A percentile compares a stretch with the other conserved stretches of the same genome.
Conservation (phyloP, 2,888 invertebrate genomes). For the Galerucella pusilla region DNA sequence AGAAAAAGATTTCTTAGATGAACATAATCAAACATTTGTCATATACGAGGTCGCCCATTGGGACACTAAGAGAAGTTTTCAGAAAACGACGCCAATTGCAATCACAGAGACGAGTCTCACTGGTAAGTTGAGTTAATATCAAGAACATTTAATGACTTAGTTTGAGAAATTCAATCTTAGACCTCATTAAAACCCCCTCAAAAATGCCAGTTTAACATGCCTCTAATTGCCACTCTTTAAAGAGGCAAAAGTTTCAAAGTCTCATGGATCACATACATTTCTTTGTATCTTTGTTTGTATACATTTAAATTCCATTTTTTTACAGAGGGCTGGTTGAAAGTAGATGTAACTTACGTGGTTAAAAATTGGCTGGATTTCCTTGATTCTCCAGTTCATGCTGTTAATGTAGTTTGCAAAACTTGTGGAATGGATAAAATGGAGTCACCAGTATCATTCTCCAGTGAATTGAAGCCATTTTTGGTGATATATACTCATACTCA, state of each 20-base stretch:
- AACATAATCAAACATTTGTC: conserved; percentile 79
- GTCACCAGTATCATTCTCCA: conserved; percentile 77
- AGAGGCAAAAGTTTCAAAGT: too few species aligned
- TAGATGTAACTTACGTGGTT: conserved; percentile 81
- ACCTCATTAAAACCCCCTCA: not conserved
- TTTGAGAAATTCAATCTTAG: too few species aligned
- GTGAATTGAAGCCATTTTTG: conserved; percentile 79
- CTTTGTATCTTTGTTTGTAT: not conserved
- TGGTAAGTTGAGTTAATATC: conserved; percentile 63
- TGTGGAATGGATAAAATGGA: conserved; percentile 74
- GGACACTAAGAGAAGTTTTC: conserved; percentile 76
- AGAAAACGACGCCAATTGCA: conserved; percentile 82
- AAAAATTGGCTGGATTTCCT: conserved; percentile 80
- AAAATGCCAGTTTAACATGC: too few species aligned
- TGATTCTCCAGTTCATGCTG: conserved; percentile 75
- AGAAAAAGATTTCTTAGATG: conserved; percentile 72
- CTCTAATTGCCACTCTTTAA: too few species aligned
- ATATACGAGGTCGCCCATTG: conserved; percentile 80
- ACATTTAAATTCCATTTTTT: conserved; percentile 17
- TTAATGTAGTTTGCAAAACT: conserved; percentile 82
- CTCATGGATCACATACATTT: too few species aligned
- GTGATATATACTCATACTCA: conserved; percentile 82
- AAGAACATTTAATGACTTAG: not conserved
- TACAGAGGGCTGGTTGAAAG: conserved; percentile 83
- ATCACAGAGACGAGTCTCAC: conserved; percentile 80